phyloP scores from a whole-genome alignment of 2,113 vertebrate genomes.

The Triplophysa dalaica region DNA sequence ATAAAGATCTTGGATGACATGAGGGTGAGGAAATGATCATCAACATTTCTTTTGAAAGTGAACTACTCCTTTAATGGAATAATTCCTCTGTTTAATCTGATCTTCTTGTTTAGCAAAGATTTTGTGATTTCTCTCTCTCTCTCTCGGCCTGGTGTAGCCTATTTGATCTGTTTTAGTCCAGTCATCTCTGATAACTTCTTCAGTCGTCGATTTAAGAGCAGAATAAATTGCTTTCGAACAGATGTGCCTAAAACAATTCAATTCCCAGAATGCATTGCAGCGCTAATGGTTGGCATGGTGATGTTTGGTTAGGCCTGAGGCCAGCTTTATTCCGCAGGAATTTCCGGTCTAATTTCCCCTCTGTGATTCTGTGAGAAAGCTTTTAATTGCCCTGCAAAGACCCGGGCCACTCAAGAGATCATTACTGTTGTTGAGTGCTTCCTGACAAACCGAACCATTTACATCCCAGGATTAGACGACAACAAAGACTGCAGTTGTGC shows the following conservation, averaged over 20 bases:
- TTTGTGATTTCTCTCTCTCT: too few species aligned
- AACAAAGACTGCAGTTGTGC: conserved; percentile 44
- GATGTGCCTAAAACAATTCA: conserved; percentile 12
- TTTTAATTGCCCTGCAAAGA: conserved; percentile 77
- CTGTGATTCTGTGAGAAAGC: conserved; percentile 64
- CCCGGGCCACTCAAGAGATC: conserved; percentile 73
- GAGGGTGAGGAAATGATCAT: too few species aligned
- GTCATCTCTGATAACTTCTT: not conserved
- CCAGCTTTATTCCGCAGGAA: conserved; percentile 77
- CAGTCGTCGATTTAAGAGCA: not conserved
- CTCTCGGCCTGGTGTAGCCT: too few species aligned
- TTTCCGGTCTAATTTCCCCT: conserved; percentile 79
- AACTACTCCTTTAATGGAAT: too few species aligned
- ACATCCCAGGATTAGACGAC: conserved; percentile 49
- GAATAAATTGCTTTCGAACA: not conserved
- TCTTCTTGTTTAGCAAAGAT: too few species aligned
- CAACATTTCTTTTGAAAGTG: too few species aligned
- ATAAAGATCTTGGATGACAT: too few species aligned
- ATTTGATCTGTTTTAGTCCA: not conserved
- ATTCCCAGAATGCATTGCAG: conserved; percentile 54
- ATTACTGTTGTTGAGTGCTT: conserved; percentile 81
- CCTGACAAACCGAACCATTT: conserved; percentile 72
- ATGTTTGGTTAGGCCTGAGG: conserved; percentile 75
- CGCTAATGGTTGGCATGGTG: conserved; percentile 68
- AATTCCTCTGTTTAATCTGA: too few species aligned